Conservation (phyloP, 2,797 vertebrate genomes). For the Spondyliosoma cantharus region DNA sequence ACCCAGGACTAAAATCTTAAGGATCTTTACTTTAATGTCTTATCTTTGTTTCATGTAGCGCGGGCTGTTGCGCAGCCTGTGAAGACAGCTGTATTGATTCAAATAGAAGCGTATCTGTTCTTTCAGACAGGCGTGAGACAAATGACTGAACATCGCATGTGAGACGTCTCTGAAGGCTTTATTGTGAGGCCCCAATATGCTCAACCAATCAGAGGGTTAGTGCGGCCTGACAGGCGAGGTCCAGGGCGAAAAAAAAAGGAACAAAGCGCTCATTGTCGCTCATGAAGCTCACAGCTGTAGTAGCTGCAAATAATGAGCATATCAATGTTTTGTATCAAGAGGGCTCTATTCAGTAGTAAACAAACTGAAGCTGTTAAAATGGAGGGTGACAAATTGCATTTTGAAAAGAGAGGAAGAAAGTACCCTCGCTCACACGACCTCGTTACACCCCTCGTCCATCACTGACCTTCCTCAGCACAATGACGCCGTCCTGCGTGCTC, state of each 20-base stretch:
- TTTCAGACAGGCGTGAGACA: constrained; percentile 1
- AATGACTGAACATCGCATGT: too few species aligned
- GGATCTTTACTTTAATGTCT: neutral
- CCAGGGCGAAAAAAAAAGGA: neutral
- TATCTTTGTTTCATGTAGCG: neutral
- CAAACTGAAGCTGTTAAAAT: neutral
- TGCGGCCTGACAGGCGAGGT: constrained; percentile 26
- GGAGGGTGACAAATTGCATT: neutral
- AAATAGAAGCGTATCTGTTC: constrained; percentile 16
- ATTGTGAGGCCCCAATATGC: constrained; percentile 27
- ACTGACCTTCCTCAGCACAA: constrained; percentile 91
- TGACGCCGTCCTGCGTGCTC: constrained; percentile 91
- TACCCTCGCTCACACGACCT: neutral
- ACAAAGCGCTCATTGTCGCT: neutral
- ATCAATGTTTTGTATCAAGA: neutral
- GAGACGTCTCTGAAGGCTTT: neutral
- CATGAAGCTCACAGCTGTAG: neutral
- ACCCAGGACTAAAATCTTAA: neutral
- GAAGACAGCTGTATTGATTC: neutral
- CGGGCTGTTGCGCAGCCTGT: neutral
- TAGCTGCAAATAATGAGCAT: neutral
- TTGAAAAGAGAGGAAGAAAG: neutral
- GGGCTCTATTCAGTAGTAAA: neutral
- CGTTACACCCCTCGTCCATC: neutral
- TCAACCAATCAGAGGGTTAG: constrained; percentile 16